Percentiles rank a stretch among this genome's conserved stretches.
phyloP scores from a whole-genome alignment of 1,140 invertebrate genomes.

The Lepidurus packardi region DNA sequence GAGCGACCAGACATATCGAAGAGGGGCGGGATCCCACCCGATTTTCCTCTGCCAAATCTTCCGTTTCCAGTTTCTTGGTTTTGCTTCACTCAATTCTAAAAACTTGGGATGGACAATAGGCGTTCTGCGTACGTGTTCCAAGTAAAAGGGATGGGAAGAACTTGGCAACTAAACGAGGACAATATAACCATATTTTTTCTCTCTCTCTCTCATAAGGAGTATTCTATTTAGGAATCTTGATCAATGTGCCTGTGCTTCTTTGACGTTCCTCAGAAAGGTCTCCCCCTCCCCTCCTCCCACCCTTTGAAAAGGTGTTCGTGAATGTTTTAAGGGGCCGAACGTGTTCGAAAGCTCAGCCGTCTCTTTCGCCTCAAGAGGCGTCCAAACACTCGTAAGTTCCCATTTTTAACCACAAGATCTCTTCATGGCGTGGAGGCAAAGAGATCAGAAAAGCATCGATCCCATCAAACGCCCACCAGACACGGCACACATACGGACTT shows the following conservation, averaged over 20 bases:
- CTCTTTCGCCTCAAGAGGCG: background rate
- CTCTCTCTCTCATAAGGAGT: conserved; percentile 2
- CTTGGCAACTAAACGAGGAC: conserved; percentile 14
- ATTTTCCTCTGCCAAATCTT: conserved; percentile 3
- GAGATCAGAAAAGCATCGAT: conserved; percentile 19
- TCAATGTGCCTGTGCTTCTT: background rate
- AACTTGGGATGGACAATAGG: conserved; percentile 1
- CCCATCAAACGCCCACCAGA: conserved; percentile 2
- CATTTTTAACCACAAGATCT: conserved; percentile 19
- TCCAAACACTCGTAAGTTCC: conserved; percentile 1
- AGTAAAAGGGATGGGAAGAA: background rate
- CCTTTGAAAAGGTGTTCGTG: conserved; percentile 19
- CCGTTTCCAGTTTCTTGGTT: background rate
- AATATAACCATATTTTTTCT: conserved; percentile 20
- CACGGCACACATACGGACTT: conserved; percentile 6
- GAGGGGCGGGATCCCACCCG: background rate
- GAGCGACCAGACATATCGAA: background rate
- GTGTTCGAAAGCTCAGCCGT: background rate
- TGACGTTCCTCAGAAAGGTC: background rate
- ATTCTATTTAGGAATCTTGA: background rate
- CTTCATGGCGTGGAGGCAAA: conserved; percentile 11
- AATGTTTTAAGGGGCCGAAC: conserved; percentile 18
- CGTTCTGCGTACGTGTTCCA: background rate
- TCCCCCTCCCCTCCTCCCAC: background rate
- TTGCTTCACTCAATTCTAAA: background rate